Percentiles rank a stretch among this genome's conserved stretches.
Evolutionary conservation across 2,888 invertebrate species (phyloP).

Genomic region (Tubulanus polymorphus): DNA sequence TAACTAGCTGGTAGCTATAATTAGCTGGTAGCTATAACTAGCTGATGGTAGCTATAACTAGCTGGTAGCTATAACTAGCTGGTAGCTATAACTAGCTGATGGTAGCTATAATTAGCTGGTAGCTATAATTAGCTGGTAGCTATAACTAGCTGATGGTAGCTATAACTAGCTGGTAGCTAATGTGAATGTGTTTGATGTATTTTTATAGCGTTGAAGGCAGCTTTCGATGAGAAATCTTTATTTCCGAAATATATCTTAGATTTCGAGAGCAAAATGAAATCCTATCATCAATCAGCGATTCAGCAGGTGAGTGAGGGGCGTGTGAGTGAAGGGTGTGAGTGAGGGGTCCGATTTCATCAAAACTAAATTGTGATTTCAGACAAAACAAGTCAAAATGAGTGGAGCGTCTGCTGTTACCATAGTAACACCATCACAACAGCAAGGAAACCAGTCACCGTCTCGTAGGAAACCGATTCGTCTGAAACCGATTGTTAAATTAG

Average conservation of each 20-base stretch:
- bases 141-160: no score
- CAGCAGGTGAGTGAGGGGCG: background rate
- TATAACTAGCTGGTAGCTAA: no score
- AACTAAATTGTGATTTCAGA: background rate
- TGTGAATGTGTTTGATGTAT: background rate
- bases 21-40: no score
- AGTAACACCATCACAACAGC: background rate
- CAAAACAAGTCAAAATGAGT: background rate
- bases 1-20: no score
- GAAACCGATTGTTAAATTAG: background rate
- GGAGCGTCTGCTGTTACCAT: background rate
- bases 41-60: no score
- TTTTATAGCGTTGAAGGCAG: slow-evolving; percentile 43
- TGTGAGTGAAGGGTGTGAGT: background rate
- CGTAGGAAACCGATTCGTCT: background rate
- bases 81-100: no score
- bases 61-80: no score
- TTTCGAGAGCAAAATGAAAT: slow-evolving; percentile 46
- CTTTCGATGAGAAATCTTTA: slow-evolving; percentile 51
- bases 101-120: no score
- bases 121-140: no score
- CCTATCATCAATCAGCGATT: slow-evolving; percentile 25
- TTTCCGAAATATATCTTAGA: slow-evolving; percentile 51
- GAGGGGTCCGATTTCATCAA: background rate
- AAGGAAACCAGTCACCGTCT: background rate